Conservation (phyloP, 2,797 vertebrate genomes). For the Darevskia mixta region DNA sequence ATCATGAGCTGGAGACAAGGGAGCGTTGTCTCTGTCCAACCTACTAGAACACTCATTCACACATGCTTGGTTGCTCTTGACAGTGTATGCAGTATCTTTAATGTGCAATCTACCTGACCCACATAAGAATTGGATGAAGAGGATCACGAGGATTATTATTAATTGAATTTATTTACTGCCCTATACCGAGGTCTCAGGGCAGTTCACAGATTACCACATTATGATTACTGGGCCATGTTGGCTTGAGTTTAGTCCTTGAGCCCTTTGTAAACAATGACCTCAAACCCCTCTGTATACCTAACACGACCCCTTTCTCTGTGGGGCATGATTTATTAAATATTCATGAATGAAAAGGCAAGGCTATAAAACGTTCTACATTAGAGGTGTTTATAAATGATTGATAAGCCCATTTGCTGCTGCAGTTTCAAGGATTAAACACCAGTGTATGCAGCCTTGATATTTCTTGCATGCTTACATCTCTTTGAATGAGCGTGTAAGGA, state of each 20-base stretch:
- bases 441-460: background rate
- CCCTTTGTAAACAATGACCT: background rate
- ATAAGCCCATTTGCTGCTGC: background rate
- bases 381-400: background rate
- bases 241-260: background rate
- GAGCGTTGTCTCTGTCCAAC: background rate
- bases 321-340: background rate
- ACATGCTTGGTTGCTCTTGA: background rate
- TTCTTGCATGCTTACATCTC: too few relatives aligned
- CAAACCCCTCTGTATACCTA: background rate
- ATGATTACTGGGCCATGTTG: background rate
- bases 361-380: background rate
- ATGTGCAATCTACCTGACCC: background rate
- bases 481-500: background rate
- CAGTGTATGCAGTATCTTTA: background rate
- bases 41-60: background rate
- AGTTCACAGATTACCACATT: too few relatives aligned
- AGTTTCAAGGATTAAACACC: background rate
- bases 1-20: background rate
- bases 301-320: background rate
- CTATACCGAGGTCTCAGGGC: too few relatives aligned
- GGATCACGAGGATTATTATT: background rate
- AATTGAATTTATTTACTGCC: too few relatives aligned
- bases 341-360: background rate
- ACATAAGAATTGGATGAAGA: background rate